Evolutionary conservation across 2,888 invertebrate genomes (phyloP).

Genomic region (Lamellibrachia satsuma): DNA sequence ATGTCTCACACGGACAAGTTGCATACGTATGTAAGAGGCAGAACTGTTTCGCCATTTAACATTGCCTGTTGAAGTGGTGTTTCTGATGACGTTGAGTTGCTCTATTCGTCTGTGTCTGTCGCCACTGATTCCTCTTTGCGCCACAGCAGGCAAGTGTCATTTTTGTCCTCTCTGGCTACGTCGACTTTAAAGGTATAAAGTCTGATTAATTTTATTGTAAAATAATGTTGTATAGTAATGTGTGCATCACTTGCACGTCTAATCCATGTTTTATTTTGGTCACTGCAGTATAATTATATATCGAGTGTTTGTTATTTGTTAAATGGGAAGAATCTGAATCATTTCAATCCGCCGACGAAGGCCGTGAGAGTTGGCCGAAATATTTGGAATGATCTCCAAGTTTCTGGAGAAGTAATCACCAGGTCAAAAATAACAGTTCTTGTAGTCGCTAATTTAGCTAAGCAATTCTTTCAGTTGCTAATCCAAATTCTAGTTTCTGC

Average conservation of each 20-base stretch:
- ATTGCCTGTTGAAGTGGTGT: background rate
- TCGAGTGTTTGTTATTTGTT: too few relatives aligned
- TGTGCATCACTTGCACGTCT: too few relatives aligned
- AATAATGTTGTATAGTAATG: too few relatives aligned
- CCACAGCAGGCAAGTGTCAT: background rate
- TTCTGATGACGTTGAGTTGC: background rate
- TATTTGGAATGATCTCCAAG: too few relatives aligned
- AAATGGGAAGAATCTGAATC: too few relatives aligned
- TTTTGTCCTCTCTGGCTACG: background rate
- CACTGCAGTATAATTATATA: too few relatives aligned
- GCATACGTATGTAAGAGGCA: background rate
- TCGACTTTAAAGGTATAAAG: background rate
- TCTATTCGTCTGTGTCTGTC: background rate
- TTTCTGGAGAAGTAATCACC: too few relatives aligned
- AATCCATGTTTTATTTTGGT: too few relatives aligned
- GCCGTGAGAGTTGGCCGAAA: too few relatives aligned
- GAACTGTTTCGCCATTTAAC: background rate
- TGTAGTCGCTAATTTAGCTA: background rate
- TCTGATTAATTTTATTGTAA: too few relatives aligned
- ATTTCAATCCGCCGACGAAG: too few relatives aligned
- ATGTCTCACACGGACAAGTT: background rate
- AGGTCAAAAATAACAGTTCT: too few relatives aligned
- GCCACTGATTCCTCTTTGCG: background rate
- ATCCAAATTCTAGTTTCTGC: background rate
- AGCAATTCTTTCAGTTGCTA: background rate